These are phyloP conservation scores for Neodiprion lecontei DNA, from an alignment of 1,140 invertebrate species.

Conservation along the genomic window DNA sequence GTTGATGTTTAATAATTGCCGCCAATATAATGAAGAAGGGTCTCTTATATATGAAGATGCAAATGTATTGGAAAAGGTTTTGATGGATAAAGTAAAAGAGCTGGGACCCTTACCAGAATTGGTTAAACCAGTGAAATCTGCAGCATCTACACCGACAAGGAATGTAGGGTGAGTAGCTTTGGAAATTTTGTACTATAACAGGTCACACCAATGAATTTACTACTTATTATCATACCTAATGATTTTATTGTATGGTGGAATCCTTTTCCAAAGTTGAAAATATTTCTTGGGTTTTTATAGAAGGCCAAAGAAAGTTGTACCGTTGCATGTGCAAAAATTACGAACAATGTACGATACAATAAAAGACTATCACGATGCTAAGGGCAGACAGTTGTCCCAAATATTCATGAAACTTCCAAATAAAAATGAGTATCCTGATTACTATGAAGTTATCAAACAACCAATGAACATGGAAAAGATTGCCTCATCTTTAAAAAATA, in stretches of 20 bases:
- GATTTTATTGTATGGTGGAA: no score
- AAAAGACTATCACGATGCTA: constrained; percentile 87
- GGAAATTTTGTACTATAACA: constrained; percentile 20
- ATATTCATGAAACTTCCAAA: constrained; percentile 96
- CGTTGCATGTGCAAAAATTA: constrained; percentile 77
- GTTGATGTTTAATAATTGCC: constrained; percentile 95
- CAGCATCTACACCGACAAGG: constrained; percentile 49
- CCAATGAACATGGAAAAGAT: constrained; percentile 98
- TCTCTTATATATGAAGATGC: constrained; percentile 96
- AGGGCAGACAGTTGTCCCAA: constrained; percentile 83
- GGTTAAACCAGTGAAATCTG: constrained; percentile 44
- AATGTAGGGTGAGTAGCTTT: constrained; percentile 51
- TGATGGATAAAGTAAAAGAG: constrained; percentile 86
- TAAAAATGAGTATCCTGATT: constrained; percentile 95
- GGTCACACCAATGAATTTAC: not conserved
- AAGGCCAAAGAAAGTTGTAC: constrained; percentile 61
- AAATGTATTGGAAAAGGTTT: constrained; percentile 82
- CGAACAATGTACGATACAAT: constrained; percentile 90
- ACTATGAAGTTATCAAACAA: constrained; percentile 97
- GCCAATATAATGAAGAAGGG: constrained; percentile 95
- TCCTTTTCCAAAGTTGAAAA: not conserved
- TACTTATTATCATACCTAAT: constrained; percentile 10
- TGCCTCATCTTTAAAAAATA: constrained; percentile 83
- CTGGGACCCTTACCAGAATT: constrained; percentile 63
- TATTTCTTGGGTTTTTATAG: constrained; percentile 40